phyloP scores from a whole-genome alignment of 2,113 vertebrate genomes.

The Ictidomys tridecemlineatus region DNA sequence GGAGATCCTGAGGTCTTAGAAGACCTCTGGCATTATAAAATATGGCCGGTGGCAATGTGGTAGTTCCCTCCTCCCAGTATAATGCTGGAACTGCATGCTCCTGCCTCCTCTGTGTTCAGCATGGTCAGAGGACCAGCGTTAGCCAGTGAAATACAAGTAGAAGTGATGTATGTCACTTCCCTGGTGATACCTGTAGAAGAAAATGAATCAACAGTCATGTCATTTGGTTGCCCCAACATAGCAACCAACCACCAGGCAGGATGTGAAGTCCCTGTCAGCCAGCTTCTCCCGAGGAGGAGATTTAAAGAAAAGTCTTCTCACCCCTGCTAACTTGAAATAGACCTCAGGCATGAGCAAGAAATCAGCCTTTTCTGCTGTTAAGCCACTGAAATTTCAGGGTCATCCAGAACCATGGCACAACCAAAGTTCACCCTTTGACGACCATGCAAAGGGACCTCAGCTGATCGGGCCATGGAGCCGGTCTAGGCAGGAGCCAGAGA shows the following conservation, averaged over 20 bases:
- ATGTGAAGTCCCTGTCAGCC: background rate
- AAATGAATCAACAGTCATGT: background rate
- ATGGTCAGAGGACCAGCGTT: background rate
- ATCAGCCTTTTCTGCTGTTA: background rate
- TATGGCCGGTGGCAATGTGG: accelerated
- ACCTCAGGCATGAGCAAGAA: background rate
- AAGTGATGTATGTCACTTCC: background rate
- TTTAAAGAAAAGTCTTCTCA: background rate
- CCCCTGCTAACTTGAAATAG: background rate
- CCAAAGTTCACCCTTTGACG: background rate
- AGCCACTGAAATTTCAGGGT: background rate
- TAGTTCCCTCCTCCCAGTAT: background rate
- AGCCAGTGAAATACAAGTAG: background rate
- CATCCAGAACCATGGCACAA: background rate
- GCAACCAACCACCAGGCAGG: background rate
- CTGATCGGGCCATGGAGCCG: background rate
- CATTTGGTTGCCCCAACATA: background rate
- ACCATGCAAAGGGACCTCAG: background rate
- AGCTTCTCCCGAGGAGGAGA: background rate
- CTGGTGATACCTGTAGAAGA: background rate
- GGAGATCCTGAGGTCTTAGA: accelerated
- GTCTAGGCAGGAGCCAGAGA: background rate
- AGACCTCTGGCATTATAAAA: accelerated
- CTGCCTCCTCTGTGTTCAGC: background rate
- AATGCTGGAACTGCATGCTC: accelerated